Evolutionary conservation across 1,140 invertebrate genomes (phyloP).

Genomic region (Dermatophagoides farinae): DNA sequence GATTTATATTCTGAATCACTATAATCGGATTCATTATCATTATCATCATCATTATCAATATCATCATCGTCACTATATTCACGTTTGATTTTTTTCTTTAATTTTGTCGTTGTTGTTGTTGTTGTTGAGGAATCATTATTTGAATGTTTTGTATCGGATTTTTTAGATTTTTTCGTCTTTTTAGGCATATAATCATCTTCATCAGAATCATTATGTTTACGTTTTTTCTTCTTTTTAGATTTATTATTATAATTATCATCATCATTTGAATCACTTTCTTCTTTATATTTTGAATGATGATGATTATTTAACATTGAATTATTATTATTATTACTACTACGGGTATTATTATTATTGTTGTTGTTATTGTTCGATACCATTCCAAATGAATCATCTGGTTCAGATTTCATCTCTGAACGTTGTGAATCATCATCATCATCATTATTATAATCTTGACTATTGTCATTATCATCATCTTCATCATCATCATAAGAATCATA

Average conservation of each 20-base stretch:
- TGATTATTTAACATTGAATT: neutral
- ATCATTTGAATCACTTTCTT: constrained; percentile 1
- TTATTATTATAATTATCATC: neutral
- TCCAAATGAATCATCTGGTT: neutral
- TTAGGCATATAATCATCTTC: constrained; percentile 4
- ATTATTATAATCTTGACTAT: neutral
- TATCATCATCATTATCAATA: neutral
- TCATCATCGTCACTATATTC: constrained; percentile 17
- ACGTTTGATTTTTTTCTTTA: constrained; percentile 14
- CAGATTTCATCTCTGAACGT: neutral
- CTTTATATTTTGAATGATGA: neutral
- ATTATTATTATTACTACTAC: neutral
- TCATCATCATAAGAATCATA: neutral
- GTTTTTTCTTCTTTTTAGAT: neutral
- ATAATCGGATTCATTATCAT: neutral
- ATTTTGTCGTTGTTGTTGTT: constrained; percentile 2
- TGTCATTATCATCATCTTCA: neutral
- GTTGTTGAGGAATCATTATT: constrained; percentile 1
- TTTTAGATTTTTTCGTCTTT: constrained; percentile 9
- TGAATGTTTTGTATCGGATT: constrained; percentile 9
- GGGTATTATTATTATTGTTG: neutral
- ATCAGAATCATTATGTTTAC: neutral
- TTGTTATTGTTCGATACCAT: too few species aligned
- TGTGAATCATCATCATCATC: neutral
- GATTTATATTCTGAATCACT: neutral